These are phyloP conservation scores for Smittia sp. DNA, from an alignment of 2,888 invertebrate species.

Conservation along the genomic window DNA sequence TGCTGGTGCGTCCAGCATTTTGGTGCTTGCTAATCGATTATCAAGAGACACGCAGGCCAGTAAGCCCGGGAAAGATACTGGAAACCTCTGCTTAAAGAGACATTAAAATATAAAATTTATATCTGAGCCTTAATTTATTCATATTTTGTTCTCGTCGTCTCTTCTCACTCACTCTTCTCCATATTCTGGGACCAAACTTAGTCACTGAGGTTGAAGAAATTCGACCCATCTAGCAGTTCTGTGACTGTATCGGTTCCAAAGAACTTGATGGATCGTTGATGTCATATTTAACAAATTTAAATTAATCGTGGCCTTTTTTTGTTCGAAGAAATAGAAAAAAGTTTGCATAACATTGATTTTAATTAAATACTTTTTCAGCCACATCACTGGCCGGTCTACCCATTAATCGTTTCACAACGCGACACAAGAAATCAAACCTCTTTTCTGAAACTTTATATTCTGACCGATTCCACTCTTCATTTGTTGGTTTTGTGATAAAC, in stretches of 20 bases:
- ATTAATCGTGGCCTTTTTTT: no score
- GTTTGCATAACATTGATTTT: no score
- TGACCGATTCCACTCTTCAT: neutral
- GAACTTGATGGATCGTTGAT: no score
- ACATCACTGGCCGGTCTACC: no score
- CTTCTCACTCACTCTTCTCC: neutral
- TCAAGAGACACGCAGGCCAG: neutral
- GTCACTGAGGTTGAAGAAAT: no score
- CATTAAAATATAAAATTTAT: slow-evolving; percentile 36
- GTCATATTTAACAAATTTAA: no score
- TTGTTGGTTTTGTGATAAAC: slow-evolving; percentile 30
- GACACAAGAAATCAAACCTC: neutral
- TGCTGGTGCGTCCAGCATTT: neutral
- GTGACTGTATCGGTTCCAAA: no score
- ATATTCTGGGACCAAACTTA: no score
- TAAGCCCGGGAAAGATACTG: neutral
- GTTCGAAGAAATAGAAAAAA: no score
- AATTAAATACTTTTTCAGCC: no score
- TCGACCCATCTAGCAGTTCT: no score
- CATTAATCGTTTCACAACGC: neutral
- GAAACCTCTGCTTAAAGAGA: slow-evolving; percentile 25
- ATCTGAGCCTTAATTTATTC: slow-evolving; percentile 33
- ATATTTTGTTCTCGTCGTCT: slow-evolving; percentile 29
- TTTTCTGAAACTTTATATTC: slow-evolving; percentile 18
- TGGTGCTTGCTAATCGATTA: neutral